These are phyloP conservation scores for Corapipo altera DNA, from an alignment of 2,113 vertebrate species.

Conservation along the genomic window DNA sequence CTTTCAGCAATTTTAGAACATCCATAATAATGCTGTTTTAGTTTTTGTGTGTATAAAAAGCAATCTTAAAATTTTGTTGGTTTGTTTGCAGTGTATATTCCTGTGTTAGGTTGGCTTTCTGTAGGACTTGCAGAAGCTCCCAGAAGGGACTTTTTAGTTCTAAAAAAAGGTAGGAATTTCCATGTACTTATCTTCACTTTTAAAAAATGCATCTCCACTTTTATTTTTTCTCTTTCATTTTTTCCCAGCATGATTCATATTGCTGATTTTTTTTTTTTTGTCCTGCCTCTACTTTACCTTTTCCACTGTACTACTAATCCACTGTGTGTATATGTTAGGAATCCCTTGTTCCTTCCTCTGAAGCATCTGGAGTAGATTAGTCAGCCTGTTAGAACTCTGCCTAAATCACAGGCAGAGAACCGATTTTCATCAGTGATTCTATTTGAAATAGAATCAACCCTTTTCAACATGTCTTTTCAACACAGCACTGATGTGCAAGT, in stretches of 20 bases:
- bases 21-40: neutral
- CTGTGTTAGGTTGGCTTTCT: neutral
- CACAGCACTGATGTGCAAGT: neutral
- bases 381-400: neutral
- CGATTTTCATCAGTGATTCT: neutral
- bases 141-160: neutral
- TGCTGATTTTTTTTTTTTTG: neutral
- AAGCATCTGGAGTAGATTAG: neutral
- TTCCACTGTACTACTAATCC: neutral
- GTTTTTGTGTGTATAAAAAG: neutral
- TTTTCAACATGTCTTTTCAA: neutral
- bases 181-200: neutral
- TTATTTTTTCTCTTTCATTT: neutral
- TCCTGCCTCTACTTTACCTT: neutral
- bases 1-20: neutral
- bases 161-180: neutral
- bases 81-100: neutral
- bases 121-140: neutral
- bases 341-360: neutral
- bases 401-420: neutral
- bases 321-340: neutral
- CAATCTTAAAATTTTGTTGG: neutral
- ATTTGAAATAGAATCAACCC: neutral
- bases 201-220: neutral
- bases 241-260: fast-evolving